Base-by-base conservation (phyloP, 2,888 invertebrate genomes). In the Eristalis intricaria region DNA sequence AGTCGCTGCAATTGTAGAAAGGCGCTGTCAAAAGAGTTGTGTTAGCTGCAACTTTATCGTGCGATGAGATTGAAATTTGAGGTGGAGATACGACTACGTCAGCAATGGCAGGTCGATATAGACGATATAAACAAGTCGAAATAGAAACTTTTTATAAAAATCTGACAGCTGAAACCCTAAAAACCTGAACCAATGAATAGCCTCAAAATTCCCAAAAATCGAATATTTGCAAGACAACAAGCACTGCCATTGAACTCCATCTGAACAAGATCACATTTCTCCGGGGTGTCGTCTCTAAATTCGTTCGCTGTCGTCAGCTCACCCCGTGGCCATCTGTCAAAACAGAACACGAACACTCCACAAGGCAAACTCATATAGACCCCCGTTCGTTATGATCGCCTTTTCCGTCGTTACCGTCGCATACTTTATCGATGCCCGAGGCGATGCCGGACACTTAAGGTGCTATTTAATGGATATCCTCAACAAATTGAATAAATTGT, bases 401-500 rank as follows among this genome's bases (percentile, higher is more conserved):
- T 56, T n/a, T 26, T 84, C 75, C 29, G 56, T 19, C 70, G 70
- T 23, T 69, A 71, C 13, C 75, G 71, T 11, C 63, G 23, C n/a
- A 64, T 22, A 73, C 8, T 75, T 76, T 71, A 84, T 76, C 61
- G 35, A 13, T 19, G 19, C 35, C 56, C 66, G 40, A 23, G 58
- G 66, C 66, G 56, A 61, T 75, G 65, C 43, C 68, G 68, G 58
- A 40, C 84, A 85, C 50, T 77, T 77, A 76, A 63, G 63, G 56
- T 71, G 71, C 10, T 26, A 63, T 71, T 81, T 26, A 73, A 74
- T 40, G 69, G 77, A 73, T 35, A 11, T 73, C 76, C 50, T 58
- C 35, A 81, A 80, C 80, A 81, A 81, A 85, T 85, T 81, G 64
- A 78, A 86, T 82, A 78, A 82, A 85, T 85, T 82, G 65, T 35